Percentiles rank a stretch among this genome's conserved stretches.
phyloP scores from a whole-genome alignment of 2,888 invertebrate species.

The Drosophila aldrichi region DNA sequence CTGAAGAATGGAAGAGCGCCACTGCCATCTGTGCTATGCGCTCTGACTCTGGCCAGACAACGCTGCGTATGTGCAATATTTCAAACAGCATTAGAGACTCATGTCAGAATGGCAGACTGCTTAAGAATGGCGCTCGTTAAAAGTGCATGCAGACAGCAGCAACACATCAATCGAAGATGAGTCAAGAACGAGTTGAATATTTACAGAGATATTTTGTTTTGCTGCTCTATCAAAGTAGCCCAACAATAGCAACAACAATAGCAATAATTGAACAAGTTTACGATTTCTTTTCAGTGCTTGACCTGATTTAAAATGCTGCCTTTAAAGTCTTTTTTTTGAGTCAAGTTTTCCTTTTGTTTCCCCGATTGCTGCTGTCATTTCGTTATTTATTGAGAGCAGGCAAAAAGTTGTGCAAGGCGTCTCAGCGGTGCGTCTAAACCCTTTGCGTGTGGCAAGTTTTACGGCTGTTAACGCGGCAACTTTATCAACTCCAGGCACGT shows the following conservation, averaged over 20 bases:
- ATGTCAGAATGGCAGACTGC: slow-evolving; percentile 51
- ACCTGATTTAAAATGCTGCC: not conserved
- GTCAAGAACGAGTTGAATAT: not conserved
- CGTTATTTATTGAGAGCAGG: slow-evolving; percentile 66
- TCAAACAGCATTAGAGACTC: slow-evolving; percentile 51
- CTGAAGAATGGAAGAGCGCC: slow-evolving; percentile 2
- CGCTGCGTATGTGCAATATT: slow-evolving; percentile 67
- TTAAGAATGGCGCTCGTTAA: slow-evolving; percentile 62
- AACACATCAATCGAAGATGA: too few species aligned
- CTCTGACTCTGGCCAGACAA: slow-evolving; percentile 19
- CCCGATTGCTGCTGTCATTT: slow-evolving; percentile 52
- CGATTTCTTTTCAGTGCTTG: not conserved
- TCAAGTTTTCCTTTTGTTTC: slow-evolving; percentile 2
- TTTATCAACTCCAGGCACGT: slow-evolving; percentile 69
- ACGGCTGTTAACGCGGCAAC: slow-evolving; percentile 76
- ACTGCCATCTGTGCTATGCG: not conserved
- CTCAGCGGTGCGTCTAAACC: slow-evolving; percentile 65
- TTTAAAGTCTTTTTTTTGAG: slow-evolving; percentile 2
- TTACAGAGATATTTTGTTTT: not conserved
- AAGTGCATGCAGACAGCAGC: slow-evolving; percentile 53
- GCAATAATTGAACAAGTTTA: slow-evolving; percentile 4
- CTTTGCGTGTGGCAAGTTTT: slow-evolving; percentile 67
- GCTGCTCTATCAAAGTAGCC: not conserved
- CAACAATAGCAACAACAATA: not conserved
- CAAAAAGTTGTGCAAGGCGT: slow-evolving; percentile 55